These are phyloP conservation scores for Drosophila obscura DNA, from an alignment of 1,140 invertebrate genomes.

Conservation along the genomic window DNA sequence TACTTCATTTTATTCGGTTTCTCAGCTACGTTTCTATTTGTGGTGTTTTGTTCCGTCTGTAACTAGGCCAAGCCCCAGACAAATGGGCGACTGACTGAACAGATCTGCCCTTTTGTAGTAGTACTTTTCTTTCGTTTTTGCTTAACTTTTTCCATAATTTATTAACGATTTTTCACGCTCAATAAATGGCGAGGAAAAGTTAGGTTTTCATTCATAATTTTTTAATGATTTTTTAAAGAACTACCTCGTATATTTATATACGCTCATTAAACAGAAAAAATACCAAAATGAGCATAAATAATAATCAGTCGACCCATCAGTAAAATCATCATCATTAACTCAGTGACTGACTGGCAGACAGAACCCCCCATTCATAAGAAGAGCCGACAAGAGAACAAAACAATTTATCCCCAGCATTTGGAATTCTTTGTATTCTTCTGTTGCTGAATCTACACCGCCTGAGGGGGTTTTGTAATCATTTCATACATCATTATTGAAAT, in stretches of 20 bases:
- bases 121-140: conserved; percentile 8
- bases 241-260: conserved; percentile 1
- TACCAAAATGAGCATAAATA: conserved; percentile 49
- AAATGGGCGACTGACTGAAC: conserved; percentile 34
- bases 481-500: conserved; percentile 62
- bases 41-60: conserved; percentile 10
- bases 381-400: conserved; percentile 25
- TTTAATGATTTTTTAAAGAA: conserved; percentile 7
- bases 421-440: conserved; percentile 40
- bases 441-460: conserved; percentile 45
- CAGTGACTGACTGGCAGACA: conserved; percentile 60
- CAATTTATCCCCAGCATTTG: conserved; percentile 21
- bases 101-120: conserved; percentile 23
- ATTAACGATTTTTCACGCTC: conserved; percentile 39
- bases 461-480: conserved; percentile 24
- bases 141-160: conserved; percentile 28
- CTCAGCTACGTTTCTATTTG: conserved; percentile 42
- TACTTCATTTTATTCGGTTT: conserved; percentile 29
- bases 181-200: conserved; percentile 36
- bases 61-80: conserved; percentile 66
- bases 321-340: conserved; percentile 77
- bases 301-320: conserved; percentile 54
- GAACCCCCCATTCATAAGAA: conserved; percentile 29
- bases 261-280: conserved; percentile 57
- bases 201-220: conserved; percentile 23